Evolutionary conservation across 2,888 invertebrate genomes (phyloP), one percentile per base, ranked within the genome.

Genomic region (Dione vanillae): DNA sequence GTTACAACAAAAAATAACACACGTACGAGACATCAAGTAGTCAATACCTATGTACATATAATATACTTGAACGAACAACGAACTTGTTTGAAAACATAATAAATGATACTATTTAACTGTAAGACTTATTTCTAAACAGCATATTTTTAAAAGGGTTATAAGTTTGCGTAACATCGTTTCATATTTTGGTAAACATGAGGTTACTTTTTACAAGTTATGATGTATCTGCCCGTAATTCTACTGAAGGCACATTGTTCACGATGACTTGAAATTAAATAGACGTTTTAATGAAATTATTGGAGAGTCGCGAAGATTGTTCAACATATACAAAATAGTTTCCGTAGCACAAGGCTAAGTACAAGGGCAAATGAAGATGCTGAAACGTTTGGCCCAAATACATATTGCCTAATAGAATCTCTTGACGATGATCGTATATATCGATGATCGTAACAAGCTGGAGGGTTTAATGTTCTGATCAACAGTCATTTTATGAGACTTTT

Each of bases 341-440:
- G 69, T 65, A 69, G 65, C 56, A 41, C 51, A 58, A 59, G 58
- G 47, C 71, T 65, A 66, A 69, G 69, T 69, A 65, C 73, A 75
- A 75, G 73, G 73, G 74, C 74, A 69, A 58, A 16, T 45, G 47
- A 79, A 82, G 83, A 84, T 82, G 80, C 75, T 79, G 78, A 68
- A 80, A 81, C 77, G 77, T 78, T 79, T 84, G 82, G 79, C 83
- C 82, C 78, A 86, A 83, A 82, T 72, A 70, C 49, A 64, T 20
- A 69, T 79, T 79, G 74, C 73, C 77, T 71, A 79, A 79, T 67
- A 58, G 70, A 74, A 72, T 71, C 66, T 72, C 67, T 72, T 51
- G 59, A 27, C 35, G 59, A 59, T 70, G 69, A 43, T 56, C 69
- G 41, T 45, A 43, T n/a, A n/a, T n/a, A n/a, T n/a, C n/a, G n/a